phyloP scores from a whole-genome alignment of 1,140 invertebrate genomes.

The Ips typographus region DNA sequence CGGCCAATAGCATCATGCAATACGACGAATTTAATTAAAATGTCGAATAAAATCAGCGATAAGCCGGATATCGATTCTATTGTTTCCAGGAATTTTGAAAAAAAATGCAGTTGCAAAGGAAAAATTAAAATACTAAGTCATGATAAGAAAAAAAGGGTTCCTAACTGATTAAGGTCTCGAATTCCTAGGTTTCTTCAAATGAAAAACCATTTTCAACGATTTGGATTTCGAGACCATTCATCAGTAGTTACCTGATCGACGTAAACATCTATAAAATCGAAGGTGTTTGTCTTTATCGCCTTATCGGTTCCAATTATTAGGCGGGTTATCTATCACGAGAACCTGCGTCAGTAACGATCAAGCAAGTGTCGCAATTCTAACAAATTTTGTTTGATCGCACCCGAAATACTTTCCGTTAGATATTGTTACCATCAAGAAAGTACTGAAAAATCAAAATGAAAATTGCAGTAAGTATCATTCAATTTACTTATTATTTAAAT shows the following conservation, averaged over 20 bases:
- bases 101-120: background rate
- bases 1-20: slow-evolving; percentile 5
- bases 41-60: slow-evolving; percentile 20
- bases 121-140: slow-evolving; percentile 16
- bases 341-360: slow-evolving; percentile 14
- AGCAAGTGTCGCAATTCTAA: background rate
- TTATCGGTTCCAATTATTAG: slow-evolving; percentile 20
- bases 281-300: slow-evolving; percentile 28
- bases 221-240: slow-evolving; percentile 45
- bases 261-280: slow-evolving; percentile 32
- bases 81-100: slow-evolving; percentile 10
- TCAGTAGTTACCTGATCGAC: slow-evolving; percentile 39
- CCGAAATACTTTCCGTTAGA: too few relatives aligned
- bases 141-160: slow-evolving; percentile 42
- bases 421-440: too few relatives aligned
- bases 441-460: too few relatives aligned
- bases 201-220: slow-evolving; percentile 24
- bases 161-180: slow-evolving; percentile 48
- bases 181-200: slow-evolving; percentile 37
- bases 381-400: too few relatives aligned
- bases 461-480: too few relatives aligned
- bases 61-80: slow-evolving; percentile 25
- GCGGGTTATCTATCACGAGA: slow-evolving; percentile 19
- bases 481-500: too few relatives aligned
- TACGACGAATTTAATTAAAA: background rate